Conservation (phyloP, 2,888 invertebrate species). For the Halictus quadricinctus region DNA sequence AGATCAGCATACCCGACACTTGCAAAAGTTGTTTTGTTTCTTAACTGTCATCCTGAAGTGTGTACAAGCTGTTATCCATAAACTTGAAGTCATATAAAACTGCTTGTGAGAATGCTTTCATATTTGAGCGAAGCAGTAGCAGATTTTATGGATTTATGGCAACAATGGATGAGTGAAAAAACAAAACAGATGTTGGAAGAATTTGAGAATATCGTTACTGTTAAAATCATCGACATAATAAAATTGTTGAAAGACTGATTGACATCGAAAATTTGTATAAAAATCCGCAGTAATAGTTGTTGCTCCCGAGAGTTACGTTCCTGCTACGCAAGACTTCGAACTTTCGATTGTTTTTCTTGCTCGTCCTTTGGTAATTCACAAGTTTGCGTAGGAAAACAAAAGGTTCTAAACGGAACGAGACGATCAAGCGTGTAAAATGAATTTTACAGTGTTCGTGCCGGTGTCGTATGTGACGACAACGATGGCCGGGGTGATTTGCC, state of each 20-base stretch:
- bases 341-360: not conserved
- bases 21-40: not conserved
- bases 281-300: too few species aligned
- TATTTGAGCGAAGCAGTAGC: not conserved
- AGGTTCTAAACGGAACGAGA: not conserved
- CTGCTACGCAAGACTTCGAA: not conserved
- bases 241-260: not conserved
- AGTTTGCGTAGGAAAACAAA: not conserved
- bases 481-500: slow-evolving; percentile 86
- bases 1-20: not conserved
- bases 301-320: not conserved
- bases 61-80: not conserved
- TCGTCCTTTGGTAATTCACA: not conserved
- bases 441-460: slow-evolving; percentile 72
- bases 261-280: too few species aligned
- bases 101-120: not conserved
- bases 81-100: not conserved
- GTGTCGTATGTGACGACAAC: slow-evolving; percentile 84
- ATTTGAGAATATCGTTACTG: not conserved
- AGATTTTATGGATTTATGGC: not conserved
- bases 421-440: not conserved
- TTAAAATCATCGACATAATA: not conserved
- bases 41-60: not conserved
- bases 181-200: not conserved
- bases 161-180: not conserved